These are phyloP conservation scores for Octomys mimax DNA, from an alignment of 2,797 vertebrate genomes.

Conservation along the genomic window DNA sequence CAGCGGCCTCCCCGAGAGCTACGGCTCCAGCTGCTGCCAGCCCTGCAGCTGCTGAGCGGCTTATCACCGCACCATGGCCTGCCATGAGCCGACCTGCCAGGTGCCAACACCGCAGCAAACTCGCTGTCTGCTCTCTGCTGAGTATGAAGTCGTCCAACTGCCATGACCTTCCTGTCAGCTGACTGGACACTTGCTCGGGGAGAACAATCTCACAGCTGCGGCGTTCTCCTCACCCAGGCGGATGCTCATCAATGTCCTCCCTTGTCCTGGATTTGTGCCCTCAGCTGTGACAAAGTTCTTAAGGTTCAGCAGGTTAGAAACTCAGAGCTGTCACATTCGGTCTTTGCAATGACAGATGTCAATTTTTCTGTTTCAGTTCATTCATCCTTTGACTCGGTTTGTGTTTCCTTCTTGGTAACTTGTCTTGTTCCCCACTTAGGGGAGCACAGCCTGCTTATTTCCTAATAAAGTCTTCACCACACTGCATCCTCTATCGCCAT, in stretches of 20 bases:
- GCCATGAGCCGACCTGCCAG: neutral
- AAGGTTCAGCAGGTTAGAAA: neutral
- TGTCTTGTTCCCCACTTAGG: neutral
- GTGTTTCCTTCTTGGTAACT: neutral
- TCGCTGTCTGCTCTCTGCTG: neutral
- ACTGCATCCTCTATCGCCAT: neutral
- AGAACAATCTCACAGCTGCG: neutral
- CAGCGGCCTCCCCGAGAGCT: neutral
- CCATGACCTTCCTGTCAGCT: neutral
- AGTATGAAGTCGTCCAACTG: neutral
- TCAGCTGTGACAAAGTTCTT: neutral
- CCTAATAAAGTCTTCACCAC: slow-evolving; percentile 19
- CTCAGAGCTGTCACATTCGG: neutral
- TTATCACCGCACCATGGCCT: neutral
- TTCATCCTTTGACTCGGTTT: neutral
- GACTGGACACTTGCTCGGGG: neutral
- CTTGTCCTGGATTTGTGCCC: neutral
- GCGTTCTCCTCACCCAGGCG: neutral
- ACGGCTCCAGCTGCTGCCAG: neutral
- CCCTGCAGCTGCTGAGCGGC: neutral
- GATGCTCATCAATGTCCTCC: neutral
- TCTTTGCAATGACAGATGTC: neutral
- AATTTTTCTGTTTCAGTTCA: neutral
- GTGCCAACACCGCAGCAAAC: neutral
- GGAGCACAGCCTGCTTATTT: neutral